Percentiles rank a stretch among this genome's conserved stretches.
phyloP scores from a whole-genome alignment of 2,113 vertebrate genomes.

The Lophochroa leadbeateri region DNA sequence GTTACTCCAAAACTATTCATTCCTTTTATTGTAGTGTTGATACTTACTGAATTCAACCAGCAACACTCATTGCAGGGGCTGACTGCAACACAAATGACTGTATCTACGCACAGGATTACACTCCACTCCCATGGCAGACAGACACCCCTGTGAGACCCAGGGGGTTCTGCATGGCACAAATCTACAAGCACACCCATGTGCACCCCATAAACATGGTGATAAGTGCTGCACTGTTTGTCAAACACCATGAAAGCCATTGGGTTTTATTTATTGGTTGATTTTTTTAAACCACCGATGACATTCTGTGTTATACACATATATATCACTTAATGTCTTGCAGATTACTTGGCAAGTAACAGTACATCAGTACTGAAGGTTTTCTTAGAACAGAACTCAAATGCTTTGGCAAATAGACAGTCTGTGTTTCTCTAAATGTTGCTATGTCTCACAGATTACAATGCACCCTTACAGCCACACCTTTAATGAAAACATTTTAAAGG shows the following conservation, averaged over 20 bases:
- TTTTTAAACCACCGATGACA: not conserved
- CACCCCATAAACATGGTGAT: rapidly evolving
- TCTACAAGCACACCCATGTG: not conserved
- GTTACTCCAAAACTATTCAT: not conserved
- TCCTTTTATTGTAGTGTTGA: not conserved
- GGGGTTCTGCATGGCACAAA: not conserved
- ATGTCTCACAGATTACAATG: rapidly evolving
- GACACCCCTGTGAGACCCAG: not conserved
- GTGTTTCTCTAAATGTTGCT: not conserved
- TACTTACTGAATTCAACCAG: not conserved
- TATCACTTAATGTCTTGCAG: not conserved
- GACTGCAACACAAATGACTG: not conserved
- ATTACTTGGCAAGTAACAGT: not conserved
- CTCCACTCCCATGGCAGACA: not conserved
- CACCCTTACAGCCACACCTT: rapidly evolving
- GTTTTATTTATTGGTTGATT: not conserved
- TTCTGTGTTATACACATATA: not conserved
- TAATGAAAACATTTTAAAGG: not conserved
- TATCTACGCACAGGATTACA: not conserved
- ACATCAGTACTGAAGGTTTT: not conserved
- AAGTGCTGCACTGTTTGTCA: not conserved
- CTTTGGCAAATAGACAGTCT: not conserved
- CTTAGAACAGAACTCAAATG: not conserved
- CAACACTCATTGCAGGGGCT: not conserved
- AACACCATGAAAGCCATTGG: not conserved